Base-by-base conservation (phyloP, 2,113 vertebrate genomes). In the Pelmatolapia mariae region DNA sequence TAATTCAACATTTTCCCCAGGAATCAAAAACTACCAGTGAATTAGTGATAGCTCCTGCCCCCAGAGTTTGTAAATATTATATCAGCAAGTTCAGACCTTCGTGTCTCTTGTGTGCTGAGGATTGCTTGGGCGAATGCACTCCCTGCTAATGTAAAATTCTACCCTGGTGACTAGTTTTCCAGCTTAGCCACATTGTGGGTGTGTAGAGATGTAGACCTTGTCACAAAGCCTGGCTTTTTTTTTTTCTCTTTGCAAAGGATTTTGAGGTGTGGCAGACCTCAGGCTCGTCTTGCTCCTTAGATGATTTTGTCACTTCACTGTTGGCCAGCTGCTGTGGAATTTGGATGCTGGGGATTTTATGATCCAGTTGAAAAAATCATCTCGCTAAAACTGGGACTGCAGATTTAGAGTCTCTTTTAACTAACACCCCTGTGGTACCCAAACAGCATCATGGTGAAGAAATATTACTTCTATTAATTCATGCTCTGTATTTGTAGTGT, bases 41-140 rank as follows among this genome's bases (percentile, higher is more conserved):
- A 93, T 83, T 90, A 94, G 93, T 91, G 79, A 91, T 86, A 80
- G 59, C 47, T 53, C 38, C 56, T 86, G 81, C 87, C 66, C 82
- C 82, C 18, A 7, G 54, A 73, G 81, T 85, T 90, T 80, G 81
- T 83, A 81, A 91, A 93, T 88, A 87, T 91, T 90, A 59, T 50
- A 83, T 87, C 10, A 71, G 66, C 22, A 56, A 59, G 85, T 73
- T 86, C 79, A 80, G 82, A 83, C 71, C 68, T 56, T 80, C 61
- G 47, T 68, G 82, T 85, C 73, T 81, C 80, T 22, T 80, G 71
- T 82, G 63, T 10, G 4, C 53, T 29, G 83, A 85, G 80, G 47
- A 82, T 45, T 83, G 45, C 81, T 63, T 29, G 38, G 24, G 81
- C 10, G 66, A 53, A 73, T 81, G 8, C 8, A 36, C 15, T 82